phyloP scores from a whole-genome alignment of 2,113 vertebrate genomes.

The Clarias macrocephalus region DNA sequence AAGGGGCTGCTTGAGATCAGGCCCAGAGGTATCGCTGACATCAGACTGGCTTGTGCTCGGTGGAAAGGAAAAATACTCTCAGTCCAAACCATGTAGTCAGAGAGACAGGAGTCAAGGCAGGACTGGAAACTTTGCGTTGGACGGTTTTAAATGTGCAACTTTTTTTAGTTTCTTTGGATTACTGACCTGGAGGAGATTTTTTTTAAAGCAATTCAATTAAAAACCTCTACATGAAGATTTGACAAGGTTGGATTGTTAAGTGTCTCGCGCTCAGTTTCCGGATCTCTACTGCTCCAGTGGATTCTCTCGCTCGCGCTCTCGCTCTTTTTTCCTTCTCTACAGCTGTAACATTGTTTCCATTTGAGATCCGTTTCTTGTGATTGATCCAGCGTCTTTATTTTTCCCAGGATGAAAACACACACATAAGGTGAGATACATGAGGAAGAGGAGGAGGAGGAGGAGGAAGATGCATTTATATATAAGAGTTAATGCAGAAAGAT shows the following conservation, averaged over 20 bases:
- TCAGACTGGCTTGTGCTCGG: conserved; percentile 65
- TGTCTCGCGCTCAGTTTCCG: conserved; percentile 36
- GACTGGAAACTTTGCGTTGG: conserved; percentile 65
- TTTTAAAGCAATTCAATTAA: not conserved
- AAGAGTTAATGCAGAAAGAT: not conserved
- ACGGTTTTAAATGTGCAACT: conserved; percentile 31
- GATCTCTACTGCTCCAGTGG: conserved; percentile 56
- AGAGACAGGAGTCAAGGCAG: conserved; percentile 18
- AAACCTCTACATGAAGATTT: conserved; percentile 16
- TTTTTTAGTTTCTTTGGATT: conserved; percentile 56
- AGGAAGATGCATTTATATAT: not conserved
- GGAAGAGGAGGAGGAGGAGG: not conserved
- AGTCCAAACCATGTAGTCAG: conserved; percentile 9
- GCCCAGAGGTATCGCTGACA: conserved; percentile 68
- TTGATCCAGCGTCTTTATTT: not conserved
- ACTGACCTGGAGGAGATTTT: conserved; percentile 29
- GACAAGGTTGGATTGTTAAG: conserved; percentile 37
- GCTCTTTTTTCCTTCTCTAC: not conserved
- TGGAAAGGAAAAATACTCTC: conserved; percentile 49
- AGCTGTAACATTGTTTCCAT: too few relatives aligned
- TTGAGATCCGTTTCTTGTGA: not conserved
- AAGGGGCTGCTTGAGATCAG: conserved; percentile 33
- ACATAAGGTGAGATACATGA: conserved; percentile 68
- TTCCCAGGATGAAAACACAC: conserved; percentile 61
- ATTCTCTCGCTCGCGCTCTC: conserved; percentile 50